Percentiles rank a stretch among this genome's conserved stretches.
Evolutionary conservation across 1,140 invertebrate genomes (phyloP).

Genomic region (Scylla paramamosain): DNA sequence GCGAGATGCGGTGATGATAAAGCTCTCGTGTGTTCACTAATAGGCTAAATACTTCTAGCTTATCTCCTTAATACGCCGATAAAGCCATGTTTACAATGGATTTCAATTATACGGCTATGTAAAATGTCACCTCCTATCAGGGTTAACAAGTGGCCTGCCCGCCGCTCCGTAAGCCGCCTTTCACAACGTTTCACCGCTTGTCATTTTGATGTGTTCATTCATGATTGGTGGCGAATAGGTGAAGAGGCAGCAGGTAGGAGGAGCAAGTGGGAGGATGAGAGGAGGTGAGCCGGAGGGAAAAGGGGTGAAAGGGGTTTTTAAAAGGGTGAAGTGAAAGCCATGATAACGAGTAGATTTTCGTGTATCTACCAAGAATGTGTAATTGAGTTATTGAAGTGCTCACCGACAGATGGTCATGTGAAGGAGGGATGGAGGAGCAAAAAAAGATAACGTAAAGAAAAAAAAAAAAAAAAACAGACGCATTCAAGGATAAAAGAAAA

Average conservation of each 20-base stretch:
- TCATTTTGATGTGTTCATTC: slow-evolving; percentile 71
- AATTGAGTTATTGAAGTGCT: slow-evolving; percentile 3
- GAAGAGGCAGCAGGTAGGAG: slow-evolving; percentile 52
- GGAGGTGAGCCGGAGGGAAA: neutral
- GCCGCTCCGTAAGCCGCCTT: slow-evolving; percentile 56
- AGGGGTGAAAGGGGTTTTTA: slow-evolving; percentile 1
- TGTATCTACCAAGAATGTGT: neutral
- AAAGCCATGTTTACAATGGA: slow-evolving; percentile 75
- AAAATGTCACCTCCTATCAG: slow-evolving; percentile 65
- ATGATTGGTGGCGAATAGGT: slow-evolving; percentile 70
- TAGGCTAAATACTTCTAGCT: slow-evolving; percentile 75
- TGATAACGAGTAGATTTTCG: slow-evolving; percentile 13
- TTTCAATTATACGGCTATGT: slow-evolving; percentile 75
- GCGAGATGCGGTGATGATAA: slow-evolving; percentile 53
- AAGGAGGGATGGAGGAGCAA: neutral
- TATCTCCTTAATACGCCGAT: slow-evolving; percentile 75
- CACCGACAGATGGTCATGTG: neutral
- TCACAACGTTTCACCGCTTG: slow-evolving; percentile 70
- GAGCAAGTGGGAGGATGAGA: neutral
- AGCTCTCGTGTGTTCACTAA: slow-evolving; percentile 70
- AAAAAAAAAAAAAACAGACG: neutral
- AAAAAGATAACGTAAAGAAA: neutral
- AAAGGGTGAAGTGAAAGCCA: neutral
- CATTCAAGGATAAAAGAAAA: neutral
- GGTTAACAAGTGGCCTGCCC: slow-evolving; percentile 56